phyloP scores from a whole-genome alignment of 2,113 vertebrate species.

The Mus musculus region GRCm39 chr2:26914001-26914500 shows the following conservation, averaged over 20 bases:
- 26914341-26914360: slow-evolving; percentile 77
- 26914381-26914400: not conserved
- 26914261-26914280: slow-evolving; percentile 97
- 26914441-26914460: not conserved
- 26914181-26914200: slow-evolving; percentile 86
- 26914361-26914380: not conserved
- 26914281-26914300: slow-evolving; percentile 90
- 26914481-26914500: fast-evolving
- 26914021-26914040: not conserved
- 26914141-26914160: not conserved
- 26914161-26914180: not conserved
- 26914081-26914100: not conserved
- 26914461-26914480: not conserved
- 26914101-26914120: fast-evolving
- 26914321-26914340: slow-evolving; percentile 88
- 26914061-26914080: not conserved
- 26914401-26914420: not conserved
- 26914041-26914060: not conserved
- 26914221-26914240: slow-evolving; percentile 94
- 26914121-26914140: not conserved
- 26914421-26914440: not conserved
- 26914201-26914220: slow-evolving; percentile 90
- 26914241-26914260: slow-evolving; percentile 95
- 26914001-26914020: fast-evolving
- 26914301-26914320: slow-evolving; percentile 89